These are phyloP conservation scores for Enteromius anoplus DNA, from an alignment of 2,797 vertebrate species.

Conservation along the genomic window DNA sequence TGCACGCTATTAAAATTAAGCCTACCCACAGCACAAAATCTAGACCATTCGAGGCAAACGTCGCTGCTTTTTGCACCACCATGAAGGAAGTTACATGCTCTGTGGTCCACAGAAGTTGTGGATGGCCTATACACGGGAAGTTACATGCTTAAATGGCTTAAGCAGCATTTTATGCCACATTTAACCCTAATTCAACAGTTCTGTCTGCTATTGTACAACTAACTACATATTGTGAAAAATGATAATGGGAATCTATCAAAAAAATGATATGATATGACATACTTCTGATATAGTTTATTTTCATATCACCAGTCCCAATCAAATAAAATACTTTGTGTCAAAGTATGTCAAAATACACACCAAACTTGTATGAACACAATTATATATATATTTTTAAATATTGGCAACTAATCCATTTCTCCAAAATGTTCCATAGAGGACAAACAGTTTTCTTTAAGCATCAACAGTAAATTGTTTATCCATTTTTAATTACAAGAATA, in stretches of 20 bases:
- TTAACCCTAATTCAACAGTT: conserved; percentile 39
- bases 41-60: background rate
- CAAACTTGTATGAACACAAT: background rate
- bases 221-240: background rate
- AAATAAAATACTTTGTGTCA: background rate
- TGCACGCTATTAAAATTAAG: conserved; percentile 29
- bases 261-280: background rate
- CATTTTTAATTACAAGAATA: background rate
- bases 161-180: conserved; percentile 40
- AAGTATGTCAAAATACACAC: background rate
- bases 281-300: background rate
- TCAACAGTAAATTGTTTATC: background rate
- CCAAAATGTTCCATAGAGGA: background rate
- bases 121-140: conserved; percentile 38
- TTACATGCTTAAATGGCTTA: conserved; percentile 20
- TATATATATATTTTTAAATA: too few species aligned
- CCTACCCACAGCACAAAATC: conserved; percentile 27
- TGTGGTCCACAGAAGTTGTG: conserved; percentile 45
- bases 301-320: background rate
- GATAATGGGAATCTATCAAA: background rate
- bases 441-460: background rate
- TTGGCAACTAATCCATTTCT: background rate
- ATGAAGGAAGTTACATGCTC: conserved; percentile 24
- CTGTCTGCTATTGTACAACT: background rate
- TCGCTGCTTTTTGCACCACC: background rate